A percentile compares a stretch with the other conserved stretches of the same genome.
Evolutionary conservation across 2,888 invertebrate species (phyloP).

Genomic region (Athalia circularis): DNA sequence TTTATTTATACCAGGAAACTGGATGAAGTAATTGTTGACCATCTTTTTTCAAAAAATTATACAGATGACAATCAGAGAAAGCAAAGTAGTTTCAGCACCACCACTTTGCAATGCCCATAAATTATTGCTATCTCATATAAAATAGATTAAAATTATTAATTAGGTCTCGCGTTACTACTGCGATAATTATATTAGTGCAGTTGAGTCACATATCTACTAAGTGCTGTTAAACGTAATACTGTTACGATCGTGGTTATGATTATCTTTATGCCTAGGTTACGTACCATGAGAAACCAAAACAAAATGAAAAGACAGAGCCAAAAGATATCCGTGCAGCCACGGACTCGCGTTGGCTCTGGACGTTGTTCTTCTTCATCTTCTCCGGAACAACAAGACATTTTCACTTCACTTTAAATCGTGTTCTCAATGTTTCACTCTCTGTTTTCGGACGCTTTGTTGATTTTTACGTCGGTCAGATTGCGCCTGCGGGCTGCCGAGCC

Average conservation of each 20-base stretch:
- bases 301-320: constrained; percentile 87
- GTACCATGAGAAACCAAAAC: constrained; percentile 91
- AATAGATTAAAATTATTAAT: not conserved
- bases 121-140: not conserved
- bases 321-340: constrained; percentile 89
- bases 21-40: not conserved
- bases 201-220: constrained; percentile 6
- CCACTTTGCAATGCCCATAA: not conserved
- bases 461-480: not conserved
- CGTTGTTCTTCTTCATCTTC: constrained; percentile 68
- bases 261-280: constrained; percentile 55
- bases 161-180: not conserved
- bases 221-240: constrained; percentile 52
- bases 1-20: no score
- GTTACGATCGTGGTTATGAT: constrained; percentile 32
- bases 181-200: constrained; percentile 31
- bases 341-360: constrained; percentile 76
- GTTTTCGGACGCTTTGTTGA: not conserved
- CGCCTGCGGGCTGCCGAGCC: constrained; percentile 6
- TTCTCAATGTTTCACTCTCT: not conserved
- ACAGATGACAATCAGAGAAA: not conserved
- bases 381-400: constrained; percentile 68
- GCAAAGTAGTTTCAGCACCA: not conserved
- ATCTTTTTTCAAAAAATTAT: not conserved
- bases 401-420: constrained; percentile 30